Conservation (phyloP, 2,113 vertebrate species). For the Hoplias malabaricus region DNA sequence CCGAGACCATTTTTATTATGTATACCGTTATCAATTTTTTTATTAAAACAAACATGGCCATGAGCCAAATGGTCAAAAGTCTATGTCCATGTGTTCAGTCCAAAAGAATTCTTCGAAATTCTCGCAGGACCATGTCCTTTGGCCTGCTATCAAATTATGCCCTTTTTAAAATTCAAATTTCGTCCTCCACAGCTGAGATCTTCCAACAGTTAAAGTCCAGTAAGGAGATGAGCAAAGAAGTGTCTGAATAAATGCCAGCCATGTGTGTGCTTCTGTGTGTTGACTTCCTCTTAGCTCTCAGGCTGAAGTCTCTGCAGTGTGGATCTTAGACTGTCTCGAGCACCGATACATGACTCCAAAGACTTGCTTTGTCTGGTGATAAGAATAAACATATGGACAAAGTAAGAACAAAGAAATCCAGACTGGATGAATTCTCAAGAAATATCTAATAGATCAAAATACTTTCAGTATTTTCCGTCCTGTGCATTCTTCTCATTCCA, state of each 20-base stretch:
- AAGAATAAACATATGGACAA: slow-evolving; percentile 21
- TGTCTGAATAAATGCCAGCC: not conserved
- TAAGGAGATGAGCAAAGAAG: not conserved
- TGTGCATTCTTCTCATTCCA: too few relatives aligned
- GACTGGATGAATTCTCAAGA: too few relatives aligned
- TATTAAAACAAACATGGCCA: not conserved
- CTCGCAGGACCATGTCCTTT: not conserved
- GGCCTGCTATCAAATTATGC: not conserved
- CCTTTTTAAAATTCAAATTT: not conserved
- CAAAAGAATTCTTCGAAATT: not conserved
- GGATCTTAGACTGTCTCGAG: slow-evolving; percentile 82
- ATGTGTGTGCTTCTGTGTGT: not conserved
- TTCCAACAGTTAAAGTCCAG: not conserved
- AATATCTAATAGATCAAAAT: too few relatives aligned
- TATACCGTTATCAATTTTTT: not conserved
- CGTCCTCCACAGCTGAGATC: not conserved
- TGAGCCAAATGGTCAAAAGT: not conserved
- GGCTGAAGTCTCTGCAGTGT: slow-evolving; percentile 70
- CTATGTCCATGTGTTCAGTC: not conserved
- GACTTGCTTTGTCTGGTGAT: slow-evolving; percentile 79
- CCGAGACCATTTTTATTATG: not conserved
- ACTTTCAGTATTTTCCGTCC: too few relatives aligned
- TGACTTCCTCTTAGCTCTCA: slow-evolving; percentile 61
- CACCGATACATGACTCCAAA: slow-evolving; percentile 81
- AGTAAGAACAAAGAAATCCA: too few relatives aligned